phyloP scores from a whole-genome alignment of 1,140 invertebrate genomes.

The Rhysida immarginata region DNA sequence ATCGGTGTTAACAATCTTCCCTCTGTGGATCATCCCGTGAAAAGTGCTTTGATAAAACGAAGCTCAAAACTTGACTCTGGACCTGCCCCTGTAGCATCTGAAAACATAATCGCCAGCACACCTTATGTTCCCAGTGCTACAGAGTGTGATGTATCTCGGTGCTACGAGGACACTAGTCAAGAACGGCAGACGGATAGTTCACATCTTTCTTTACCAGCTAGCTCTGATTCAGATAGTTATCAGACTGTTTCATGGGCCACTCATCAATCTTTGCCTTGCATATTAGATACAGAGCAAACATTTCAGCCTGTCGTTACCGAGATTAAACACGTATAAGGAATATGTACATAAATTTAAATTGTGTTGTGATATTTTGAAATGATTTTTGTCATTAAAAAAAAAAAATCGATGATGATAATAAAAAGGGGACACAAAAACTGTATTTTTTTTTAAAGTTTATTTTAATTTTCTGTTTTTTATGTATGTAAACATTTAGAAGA shows the following conservation, averaged over 20 bases:
- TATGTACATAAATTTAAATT: background rate
- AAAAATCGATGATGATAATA: too few species aligned
- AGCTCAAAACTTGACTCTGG: background rate
- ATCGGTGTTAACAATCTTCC: background rate
- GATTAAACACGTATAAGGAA: constrained; percentile 1
- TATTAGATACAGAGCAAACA: background rate
- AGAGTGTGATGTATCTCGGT: background rate
- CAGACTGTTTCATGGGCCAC: background rate
- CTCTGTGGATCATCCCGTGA: background rate
- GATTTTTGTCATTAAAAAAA: too few species aligned
- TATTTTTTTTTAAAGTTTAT: too few species aligned
- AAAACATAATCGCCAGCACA: background rate
- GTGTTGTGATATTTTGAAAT: too few species aligned
- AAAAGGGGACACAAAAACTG: too few species aligned
- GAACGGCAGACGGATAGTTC: too few species aligned
- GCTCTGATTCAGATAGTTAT: background rate
- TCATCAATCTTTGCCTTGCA: constrained; percentile 4
- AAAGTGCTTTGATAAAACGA: background rate
- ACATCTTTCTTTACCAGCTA: background rate
- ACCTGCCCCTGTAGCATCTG: background rate
- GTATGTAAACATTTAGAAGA: too few species aligned
- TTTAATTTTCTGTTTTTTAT: too few species aligned
- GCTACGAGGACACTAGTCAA: too few species aligned
- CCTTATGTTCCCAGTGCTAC: background rate
- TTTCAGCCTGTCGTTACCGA: background rate